A percentile compares a stretch with the other conserved stretches of the same genome.
These are phyloP conservation scores for Euwallacea fornicatus DNA, from an alignment of 1,140 invertebrate species.

Conservation along the genomic window DNA sequence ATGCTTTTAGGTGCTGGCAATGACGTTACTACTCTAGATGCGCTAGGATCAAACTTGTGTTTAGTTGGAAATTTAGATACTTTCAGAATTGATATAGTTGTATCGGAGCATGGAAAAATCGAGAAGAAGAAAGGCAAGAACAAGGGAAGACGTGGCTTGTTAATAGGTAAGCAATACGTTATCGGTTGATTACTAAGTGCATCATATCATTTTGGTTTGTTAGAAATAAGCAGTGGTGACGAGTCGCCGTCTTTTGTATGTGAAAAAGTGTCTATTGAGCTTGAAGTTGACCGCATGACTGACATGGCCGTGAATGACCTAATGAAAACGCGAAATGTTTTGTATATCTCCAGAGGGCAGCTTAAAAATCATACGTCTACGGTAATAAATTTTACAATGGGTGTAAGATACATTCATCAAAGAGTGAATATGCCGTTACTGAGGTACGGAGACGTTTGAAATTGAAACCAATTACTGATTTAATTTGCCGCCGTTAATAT, in stretches of 20 bases:
- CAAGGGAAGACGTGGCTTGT: slow-evolving; percentile 49
- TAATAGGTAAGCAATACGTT: slow-evolving; percentile 17
- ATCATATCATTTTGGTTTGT: background rate
- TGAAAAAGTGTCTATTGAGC: slow-evolving; percentile 84
- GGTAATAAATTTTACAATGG: slow-evolving; percentile 83
- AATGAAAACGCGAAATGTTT: slow-evolving; percentile 76
- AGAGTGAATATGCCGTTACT: slow-evolving; percentile 95
- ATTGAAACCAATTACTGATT: background rate
- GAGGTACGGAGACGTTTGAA: slow-evolving; percentile 51
- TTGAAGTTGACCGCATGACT: slow-evolving; percentile 86
- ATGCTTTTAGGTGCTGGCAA: slow-evolving; percentile 53
- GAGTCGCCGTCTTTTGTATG: slow-evolving; percentile 90
- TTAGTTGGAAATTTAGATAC: slow-evolving; percentile 83
- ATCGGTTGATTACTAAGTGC: background rate
- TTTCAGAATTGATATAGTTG: slow-evolving; percentile 91
- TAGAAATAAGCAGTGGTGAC: slow-evolving; percentile 39
- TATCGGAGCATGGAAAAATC: slow-evolving; percentile 72
- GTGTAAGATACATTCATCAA: slow-evolving; percentile 81
- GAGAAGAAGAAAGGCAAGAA: slow-evolving; percentile 54
- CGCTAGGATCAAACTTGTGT: slow-evolving; percentile 87
- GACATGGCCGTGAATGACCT: slow-evolving; percentile 87
- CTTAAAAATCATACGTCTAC: slow-evolving; percentile 88
- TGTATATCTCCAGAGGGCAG: slow-evolving; percentile 83
- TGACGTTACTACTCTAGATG: slow-evolving; percentile 72
- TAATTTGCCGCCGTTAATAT: background rate